These are phyloP conservation scores for Dendrolimus kikuchii DNA, from an alignment of 1,140 invertebrate genomes.

Conservation along the genomic window DNA sequence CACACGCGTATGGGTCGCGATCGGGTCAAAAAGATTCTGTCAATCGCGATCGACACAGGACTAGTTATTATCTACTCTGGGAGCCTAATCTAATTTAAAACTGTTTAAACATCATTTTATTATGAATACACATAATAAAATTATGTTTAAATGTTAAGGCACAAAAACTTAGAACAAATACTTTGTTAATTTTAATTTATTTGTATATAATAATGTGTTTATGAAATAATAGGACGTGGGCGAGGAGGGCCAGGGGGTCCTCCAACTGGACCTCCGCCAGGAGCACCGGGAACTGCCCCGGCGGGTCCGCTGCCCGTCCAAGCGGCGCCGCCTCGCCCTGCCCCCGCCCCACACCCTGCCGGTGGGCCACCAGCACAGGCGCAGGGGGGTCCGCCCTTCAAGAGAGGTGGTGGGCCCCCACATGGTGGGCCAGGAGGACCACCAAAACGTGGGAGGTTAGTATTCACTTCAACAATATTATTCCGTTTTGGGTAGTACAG, in stretches of 20 bases:
- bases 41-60: too few species aligned
- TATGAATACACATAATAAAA: too few species aligned
- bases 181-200: too few species aligned
- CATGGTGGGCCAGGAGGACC: slow-evolving; percentile 48
- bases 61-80: too few species aligned
- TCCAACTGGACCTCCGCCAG: slow-evolving; percentile 8
- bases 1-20: too few species aligned
- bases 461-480: slow-evolving; percentile 3
- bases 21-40: too few species aligned
- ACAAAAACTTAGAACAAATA: too few species aligned
- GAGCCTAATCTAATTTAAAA: too few species aligned
- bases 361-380: slow-evolving; percentile 12
- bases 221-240: slow-evolving; percentile 26
- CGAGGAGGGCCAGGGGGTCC: slow-evolving; percentile 38
- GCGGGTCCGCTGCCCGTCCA: slow-evolving; percentile 14
- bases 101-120: too few species aligned
- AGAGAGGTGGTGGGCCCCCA: slow-evolving; percentile 46
- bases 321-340: slow-evolving; percentile 21
- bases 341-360: slow-evolving; percentile 22
- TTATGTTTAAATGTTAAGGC: too few species aligned
- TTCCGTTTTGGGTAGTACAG: background rate
- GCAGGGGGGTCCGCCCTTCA: slow-evolving; percentile 31
- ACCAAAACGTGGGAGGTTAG: slow-evolving; percentile 54
- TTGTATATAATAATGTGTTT: background rate
- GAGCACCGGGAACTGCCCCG: slow-evolving; percentile 7